These are phyloP conservation scores for Raphicerus campestris DNA, from an alignment of 2,113 vertebrate species.

Conservation along the genomic window DNA sequence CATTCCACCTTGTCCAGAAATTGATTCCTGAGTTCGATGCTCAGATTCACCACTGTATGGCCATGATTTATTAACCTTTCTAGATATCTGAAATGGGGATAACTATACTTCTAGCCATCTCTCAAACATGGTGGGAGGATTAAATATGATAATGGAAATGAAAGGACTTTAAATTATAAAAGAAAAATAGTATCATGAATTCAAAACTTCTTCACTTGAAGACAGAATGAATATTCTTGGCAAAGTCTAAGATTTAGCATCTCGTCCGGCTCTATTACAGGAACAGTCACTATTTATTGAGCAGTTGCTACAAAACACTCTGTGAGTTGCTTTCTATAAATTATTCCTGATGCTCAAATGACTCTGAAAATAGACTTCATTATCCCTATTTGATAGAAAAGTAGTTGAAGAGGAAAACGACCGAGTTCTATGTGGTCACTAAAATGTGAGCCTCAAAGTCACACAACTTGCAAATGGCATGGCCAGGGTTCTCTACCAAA, in stretches of 20 bases:
- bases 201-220: background rate
- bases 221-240: background rate
- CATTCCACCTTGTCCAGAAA: background rate
- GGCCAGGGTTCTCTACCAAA: background rate
- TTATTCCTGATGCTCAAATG: background rate
- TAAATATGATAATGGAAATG: conserved; percentile 30
- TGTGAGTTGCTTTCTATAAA: background rate
- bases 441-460: background rate
- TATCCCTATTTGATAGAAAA: background rate
- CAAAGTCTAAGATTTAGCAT: background rate
- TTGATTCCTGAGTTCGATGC: background rate
- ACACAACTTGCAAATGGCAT: background rate
- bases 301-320: background rate
- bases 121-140: background rate
- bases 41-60: background rate
- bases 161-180: background rate
- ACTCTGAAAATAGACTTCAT: background rate
- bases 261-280: background rate
- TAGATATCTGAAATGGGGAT: background rate
- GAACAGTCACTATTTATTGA: background rate
- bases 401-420: background rate
- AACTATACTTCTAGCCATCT: background rate
- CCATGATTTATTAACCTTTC: background rate
- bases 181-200: background rate
- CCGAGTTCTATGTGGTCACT: background rate